Evolutionary conservation across 2,888 invertebrate genomes (phyloP), one percentile per base, ranked within the genome.

Genomic region (Apotomis capreana): DNA sequence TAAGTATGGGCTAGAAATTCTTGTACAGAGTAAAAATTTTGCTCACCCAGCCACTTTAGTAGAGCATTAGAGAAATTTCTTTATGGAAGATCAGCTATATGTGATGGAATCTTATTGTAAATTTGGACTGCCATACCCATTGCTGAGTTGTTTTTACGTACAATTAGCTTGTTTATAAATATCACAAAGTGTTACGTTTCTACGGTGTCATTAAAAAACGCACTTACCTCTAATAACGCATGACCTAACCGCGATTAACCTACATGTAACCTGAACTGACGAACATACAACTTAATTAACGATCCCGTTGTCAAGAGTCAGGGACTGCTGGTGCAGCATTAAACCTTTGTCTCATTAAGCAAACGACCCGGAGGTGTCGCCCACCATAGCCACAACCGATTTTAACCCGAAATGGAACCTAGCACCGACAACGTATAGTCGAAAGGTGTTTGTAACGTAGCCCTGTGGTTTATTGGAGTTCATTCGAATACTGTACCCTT

Each of bases 291-390:
- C 54, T 70, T 70, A 70, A 70, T 65, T 70, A 67, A 54, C 60
- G 9, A 8, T 10, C 26, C 60, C 36, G 46, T 4, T 46, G 70
- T 55, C 52, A 52, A 51, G 37, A 15, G 44, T 49, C 54, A 37
- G 9, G 51, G n/a, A 55, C 46, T 49, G 65, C 61, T 12, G 13
- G 40, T 10, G 15, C 13, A 61, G 67, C 55, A 61, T 59, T 64
- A 61, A 61, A 57, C 61, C 70, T 52, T 59, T 64, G 70, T 71
- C 70, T 71, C 70, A 67, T 71, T 71, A 71, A 71, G 40, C 61
- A 13, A 70, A 67, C 67, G 67, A 61, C 60, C 70, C 55, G 4
- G 57, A 36, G 59, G 59, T 70, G 54, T 37, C 15, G 15, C 26
- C 49, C 40, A 61, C 60, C 52, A 44, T 61, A 71, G 9, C 46